Evolutionary conservation across 1,140 invertebrate genomes (phyloP), one percentile per base, ranked within the genome.

Genomic region (Tetramorium parvispinum): DNA sequence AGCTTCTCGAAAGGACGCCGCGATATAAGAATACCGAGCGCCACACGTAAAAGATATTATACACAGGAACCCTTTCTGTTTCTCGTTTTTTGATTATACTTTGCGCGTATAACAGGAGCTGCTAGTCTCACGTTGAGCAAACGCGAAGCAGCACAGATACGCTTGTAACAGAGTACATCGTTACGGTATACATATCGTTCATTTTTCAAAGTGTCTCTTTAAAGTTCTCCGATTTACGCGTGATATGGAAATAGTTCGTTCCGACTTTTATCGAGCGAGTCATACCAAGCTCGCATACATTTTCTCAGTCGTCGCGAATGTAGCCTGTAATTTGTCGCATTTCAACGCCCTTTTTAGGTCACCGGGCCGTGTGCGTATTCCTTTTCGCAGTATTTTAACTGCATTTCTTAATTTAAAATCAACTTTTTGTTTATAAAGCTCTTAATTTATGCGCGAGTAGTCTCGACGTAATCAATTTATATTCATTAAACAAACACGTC

Each of bases 261-360:
- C 13, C 79, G 55, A 53, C 43, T 27, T 83, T 83, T 75, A 83
- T 83, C 79, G 53, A 83, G n/a, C 75, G 43, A 10, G 55, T 65
- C 59, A 7, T 46, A 37, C 46, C 46, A 21, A 40, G 40, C 18
- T 73, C 40, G 53, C 68, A 24, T 59, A 75, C 18, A 61, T 75
- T 73, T 73, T 73, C 53, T 57, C 53, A n/a, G 51, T 37, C 55
- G 18, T 57, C 21, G 59, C 40, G 40, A 75, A 51, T 43, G 53
- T 43, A n/a, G 40, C 4, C 40, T 13, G 79, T 73, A 83, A 83
- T 83, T 83, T 83, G 79, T 83, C 53, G 53, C 68, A n/a, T 83
- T 83, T 83, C 79, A 32, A 61, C 1, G 32, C 53, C n/a, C 79
- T 83, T 83, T 82, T 83, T 49, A 73, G 53, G 55, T 83, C 79